Base-by-base conservation (phyloP, 1,140 invertebrate species). In the Drosophila sturtevanti region DNA sequence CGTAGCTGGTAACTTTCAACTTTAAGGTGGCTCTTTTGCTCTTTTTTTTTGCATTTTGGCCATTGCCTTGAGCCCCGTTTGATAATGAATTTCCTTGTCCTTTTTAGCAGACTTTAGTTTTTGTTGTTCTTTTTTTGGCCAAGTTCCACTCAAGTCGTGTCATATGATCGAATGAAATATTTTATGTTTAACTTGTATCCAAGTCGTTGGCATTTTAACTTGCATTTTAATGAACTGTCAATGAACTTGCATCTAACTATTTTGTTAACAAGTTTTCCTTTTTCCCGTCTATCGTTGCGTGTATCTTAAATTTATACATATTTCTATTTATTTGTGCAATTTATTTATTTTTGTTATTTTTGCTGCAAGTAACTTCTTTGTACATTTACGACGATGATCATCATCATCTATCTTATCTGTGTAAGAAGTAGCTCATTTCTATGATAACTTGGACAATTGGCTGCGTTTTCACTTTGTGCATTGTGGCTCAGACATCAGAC, bases 21-120 rank as follows among this genome's bases (percentile, higher is more conserved):
- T 84, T 84, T 55, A 80, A 79, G 81, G 67, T 27, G 24, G n/a
- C n/a, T 37, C 21, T 11, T 58, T 58, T 12, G 24, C 35, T 22
- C 7, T 27, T 22, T 9, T 4, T 24, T 4, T 24, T 4, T 31
- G n/a, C 18, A 4, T 14, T 6, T 21, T 37, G n/a, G 27, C 41
- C 24, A 38, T 48, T 44, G 79, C 77, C 80, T 35, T 38, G 52
- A 71, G 72, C 68, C 37, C 34, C 61, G 63, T 56, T 64, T 84
- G 81, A 85, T 85, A 84, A 84, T 85, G 81, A 84, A 79, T 76
- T 72, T 85, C 63, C 58, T 52, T 68, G 72, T 58, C 51, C 64
- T 63, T 63, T 68, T 75, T 76, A 76, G 72, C 63, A 76, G 72
- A 76, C 72, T 68, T 68, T 56, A 24, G 18, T 76, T 68, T 75